Evolutionary conservation across 2,797 vertebrate species (phyloP).

Genomic region (Aplochiton taeniatus): DNA sequence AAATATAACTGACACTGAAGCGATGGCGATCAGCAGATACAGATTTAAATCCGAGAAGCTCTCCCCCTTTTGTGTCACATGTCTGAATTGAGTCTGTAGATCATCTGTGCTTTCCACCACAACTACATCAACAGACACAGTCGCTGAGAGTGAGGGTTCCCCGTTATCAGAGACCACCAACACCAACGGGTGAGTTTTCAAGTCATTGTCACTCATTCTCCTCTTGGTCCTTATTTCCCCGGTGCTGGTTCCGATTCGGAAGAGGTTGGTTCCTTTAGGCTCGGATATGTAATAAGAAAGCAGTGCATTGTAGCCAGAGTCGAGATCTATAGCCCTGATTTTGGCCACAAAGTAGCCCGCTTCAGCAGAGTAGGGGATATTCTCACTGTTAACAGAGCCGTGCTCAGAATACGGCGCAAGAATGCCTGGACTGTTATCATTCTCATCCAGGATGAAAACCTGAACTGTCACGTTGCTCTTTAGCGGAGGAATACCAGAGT

Average conservation of each 20-base stretch:
- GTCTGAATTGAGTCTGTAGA: slow-evolving; percentile 24
- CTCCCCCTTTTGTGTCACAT: slow-evolving; percentile 28
- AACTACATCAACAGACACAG: slow-evolving; percentile 54
- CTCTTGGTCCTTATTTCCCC: slow-evolving; percentile 51
- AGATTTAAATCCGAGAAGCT: slow-evolving; percentile 40
- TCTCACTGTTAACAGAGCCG: slow-evolving; percentile 73
- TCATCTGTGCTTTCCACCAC: slow-evolving; percentile 44
- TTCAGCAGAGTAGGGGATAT: slow-evolving; percentile 69
- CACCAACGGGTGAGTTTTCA: slow-evolving; percentile 44
- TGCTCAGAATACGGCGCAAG: slow-evolving; percentile 72
- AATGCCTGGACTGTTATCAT: slow-evolving; percentile 17
- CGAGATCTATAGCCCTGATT: slow-evolving; percentile 43
- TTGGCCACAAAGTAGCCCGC: slow-evolving; percentile 49
- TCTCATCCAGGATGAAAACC: slow-evolving; percentile 25
- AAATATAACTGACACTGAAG: slow-evolving; percentile 51
- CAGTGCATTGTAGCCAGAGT: slow-evolving; percentile 49
- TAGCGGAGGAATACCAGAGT: slow-evolving; percentile 17
- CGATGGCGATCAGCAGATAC: slow-evolving; percentile 44
- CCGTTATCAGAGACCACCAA: slow-evolving; percentile 57
- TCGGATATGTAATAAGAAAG: slow-evolving; percentile 59
- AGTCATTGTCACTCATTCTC: slow-evolving; percentile 46
- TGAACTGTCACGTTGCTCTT: slow-evolving; percentile 16
- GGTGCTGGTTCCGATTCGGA: slow-evolving; percentile 46
- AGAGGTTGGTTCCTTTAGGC: slow-evolving; percentile 40
- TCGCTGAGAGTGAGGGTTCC: slow-evolving; percentile 52